Evolutionary conservation across 2,113 vertebrate genomes (phyloP).

Genomic region (Cyanoramphus novaezelandiae): DNA sequence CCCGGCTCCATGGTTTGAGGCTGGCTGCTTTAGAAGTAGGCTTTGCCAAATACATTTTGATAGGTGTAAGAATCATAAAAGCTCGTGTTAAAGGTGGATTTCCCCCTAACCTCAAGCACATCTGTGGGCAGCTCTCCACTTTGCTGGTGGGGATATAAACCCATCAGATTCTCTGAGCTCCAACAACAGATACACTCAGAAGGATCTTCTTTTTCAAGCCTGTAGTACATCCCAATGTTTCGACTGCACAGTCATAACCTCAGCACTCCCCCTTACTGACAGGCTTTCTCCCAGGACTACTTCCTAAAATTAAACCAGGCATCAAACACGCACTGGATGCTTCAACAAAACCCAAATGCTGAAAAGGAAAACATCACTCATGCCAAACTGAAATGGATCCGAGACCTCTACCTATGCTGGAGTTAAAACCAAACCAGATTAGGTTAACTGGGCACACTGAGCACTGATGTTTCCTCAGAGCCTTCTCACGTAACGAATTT

Average conservation of each 20-base stretch:
- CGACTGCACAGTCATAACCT: neutral
- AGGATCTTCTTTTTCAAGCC: neutral
- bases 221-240: neutral
- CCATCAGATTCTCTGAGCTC: neutral
- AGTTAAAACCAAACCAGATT: neutral
- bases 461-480: neutral
- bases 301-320: neutral
- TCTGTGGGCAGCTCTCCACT: neutral
- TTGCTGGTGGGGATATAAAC: neutral
- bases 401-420: neutral
- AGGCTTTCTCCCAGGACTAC: neutral
- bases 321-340: neutral
- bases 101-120: neutral
- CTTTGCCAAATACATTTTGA: neutral
- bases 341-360: neutral
- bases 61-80: neutral
- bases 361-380: neutral
- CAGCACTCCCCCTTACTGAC: neutral
- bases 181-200: neutral
- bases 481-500: neutral
- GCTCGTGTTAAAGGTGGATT: neutral
- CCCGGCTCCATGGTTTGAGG: neutral
- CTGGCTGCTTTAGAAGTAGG: neutral
- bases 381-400: neutral
- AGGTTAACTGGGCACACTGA: neutral